A percentile compares a stretch with the other conserved stretches of the same genome.
These are phyloP conservation scores for Aporophyla nigra DNA, from an alignment of 2,888 invertebrate genomes.

Conservation along the genomic window DNA sequence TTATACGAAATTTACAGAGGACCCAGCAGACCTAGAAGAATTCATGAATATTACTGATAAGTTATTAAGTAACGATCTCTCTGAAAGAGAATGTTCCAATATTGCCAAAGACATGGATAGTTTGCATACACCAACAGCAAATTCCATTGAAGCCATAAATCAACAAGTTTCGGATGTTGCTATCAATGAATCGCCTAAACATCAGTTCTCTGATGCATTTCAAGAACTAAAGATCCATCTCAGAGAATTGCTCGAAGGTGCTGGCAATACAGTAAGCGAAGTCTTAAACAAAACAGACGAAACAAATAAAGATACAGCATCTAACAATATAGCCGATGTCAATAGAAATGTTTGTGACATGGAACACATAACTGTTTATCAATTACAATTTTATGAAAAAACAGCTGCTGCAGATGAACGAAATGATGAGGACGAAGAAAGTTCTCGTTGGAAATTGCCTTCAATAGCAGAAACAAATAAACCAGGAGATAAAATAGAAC, in stretches of 20 bases:
- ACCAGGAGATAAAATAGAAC: constrained; percentile 71
- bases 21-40: constrained; percentile 85
- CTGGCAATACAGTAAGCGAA: constrained; percentile 69
- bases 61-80: constrained; percentile 76
- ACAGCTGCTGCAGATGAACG: constrained; percentile 56
- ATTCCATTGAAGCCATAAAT: constrained; percentile 83
- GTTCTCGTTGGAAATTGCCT: constrained; percentile 79
- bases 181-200: constrained; percentile 62
- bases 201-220: constrained; percentile 81
- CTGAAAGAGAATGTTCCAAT: constrained; percentile 64
- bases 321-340: constrained; percentile 26
- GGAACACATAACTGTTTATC: constrained; percentile 87
- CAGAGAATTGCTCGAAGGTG: constrained; percentile 78
- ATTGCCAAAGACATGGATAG: constrained; percentile 74
- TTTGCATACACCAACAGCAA: constrained; percentile 85
- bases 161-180: constrained; percentile 61
- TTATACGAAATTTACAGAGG: constrained; percentile 87
- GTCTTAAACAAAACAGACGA: constrained; percentile 61
- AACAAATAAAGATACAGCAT: constrained; percentile 54
- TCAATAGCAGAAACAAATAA: constrained; percentile 82
- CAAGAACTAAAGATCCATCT: constrained; percentile 83
- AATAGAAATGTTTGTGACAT: constrained; percentile 79
- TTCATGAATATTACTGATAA: constrained; percentile 86
- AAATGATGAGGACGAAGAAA: constrained; percentile 38
- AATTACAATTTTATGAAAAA: constrained; percentile 78